phyloP scores from a whole-genome alignment of 1,140 invertebrate genomes.

The Parasteatoda tepidariorum region DNA sequence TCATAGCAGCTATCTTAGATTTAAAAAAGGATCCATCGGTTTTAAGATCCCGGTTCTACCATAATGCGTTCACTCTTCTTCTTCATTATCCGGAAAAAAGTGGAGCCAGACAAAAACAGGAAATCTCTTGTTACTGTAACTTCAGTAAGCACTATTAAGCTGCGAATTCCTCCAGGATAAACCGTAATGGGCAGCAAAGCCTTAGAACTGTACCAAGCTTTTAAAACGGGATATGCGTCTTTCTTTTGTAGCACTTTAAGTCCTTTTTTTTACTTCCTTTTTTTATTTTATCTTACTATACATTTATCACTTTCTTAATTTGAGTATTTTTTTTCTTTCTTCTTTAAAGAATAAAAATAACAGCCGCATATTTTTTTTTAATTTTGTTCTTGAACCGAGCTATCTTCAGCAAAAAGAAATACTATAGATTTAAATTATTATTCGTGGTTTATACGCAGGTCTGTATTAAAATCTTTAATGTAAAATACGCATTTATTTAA shows the following conservation, averaged over 20 bases:
- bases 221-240: not conserved
- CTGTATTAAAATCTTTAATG: too few species aligned
- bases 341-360: not conserved
- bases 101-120: slow-evolving; percentile 28
- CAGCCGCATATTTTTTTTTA: too few species aligned
- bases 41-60: not conserved
- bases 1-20: not conserved
- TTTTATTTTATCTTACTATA: not conserved
- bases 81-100: not conserved
- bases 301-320: not conserved
- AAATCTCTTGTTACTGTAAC: slow-evolving; percentile 49
- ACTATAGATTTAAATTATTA: too few species aligned
- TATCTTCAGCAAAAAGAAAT: too few species aligned
- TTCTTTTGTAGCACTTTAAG: not conserved
- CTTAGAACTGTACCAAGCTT: slow-evolving; percentile 1
- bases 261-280: not conserved
- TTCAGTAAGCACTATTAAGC: slow-evolving; percentile 26
- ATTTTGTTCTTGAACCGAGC: too few species aligned
- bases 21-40: not conserved
- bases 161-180: slow-evolving; percentile 44
- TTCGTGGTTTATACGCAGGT: too few species aligned
- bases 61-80: slow-evolving; percentile 19
- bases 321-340: not conserved
- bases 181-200: slow-evolving; percentile 30
- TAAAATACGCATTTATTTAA: too few species aligned